Conservation (phyloP, 1,140 invertebrate genomes). For the Cydia fagiglandana region DNA sequence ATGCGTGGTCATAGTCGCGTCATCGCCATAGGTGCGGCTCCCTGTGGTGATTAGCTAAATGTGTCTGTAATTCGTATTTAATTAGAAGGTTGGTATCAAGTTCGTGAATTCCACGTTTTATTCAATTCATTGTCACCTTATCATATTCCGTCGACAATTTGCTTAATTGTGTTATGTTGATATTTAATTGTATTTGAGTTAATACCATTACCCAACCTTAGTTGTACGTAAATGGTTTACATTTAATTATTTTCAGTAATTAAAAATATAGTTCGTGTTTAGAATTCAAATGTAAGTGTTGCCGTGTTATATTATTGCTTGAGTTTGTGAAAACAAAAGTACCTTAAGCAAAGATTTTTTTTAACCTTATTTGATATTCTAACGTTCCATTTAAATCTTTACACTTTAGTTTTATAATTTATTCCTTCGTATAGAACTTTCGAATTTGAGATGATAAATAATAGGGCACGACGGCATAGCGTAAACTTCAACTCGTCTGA, state of each 20-base stretch:
- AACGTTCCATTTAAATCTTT: too few relatives aligned
- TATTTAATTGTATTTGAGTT: background rate
- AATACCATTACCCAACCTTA: background rate
- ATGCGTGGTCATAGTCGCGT: background rate
- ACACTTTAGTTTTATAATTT: background rate
- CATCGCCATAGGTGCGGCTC: constrained; percentile 29
- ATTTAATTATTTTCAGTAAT: background rate
- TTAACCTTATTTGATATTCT: too few relatives aligned
- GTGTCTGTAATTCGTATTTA: constrained; percentile 23
- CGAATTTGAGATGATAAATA: background rate
- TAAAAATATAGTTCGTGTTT: background rate
- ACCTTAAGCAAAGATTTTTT: too few relatives aligned
- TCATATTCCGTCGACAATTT: constrained; percentile 5
- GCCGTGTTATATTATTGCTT: too few relatives aligned
- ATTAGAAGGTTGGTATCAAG: background rate
- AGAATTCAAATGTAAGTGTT: background rate
- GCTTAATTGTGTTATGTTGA: constrained; percentile 8
- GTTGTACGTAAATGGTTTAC: background rate
- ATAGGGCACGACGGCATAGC: background rate
- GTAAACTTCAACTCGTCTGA: background rate
- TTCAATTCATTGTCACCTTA: background rate
- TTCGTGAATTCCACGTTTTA: constrained; percentile 1
- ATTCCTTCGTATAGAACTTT: background rate
- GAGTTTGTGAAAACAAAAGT: too few relatives aligned
- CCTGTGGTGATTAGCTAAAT: constrained; percentile 37